Evolutionary conservation across 2,797 vertebrate species (phyloP).

Genomic region (Crenuchus spilurus): DNA sequence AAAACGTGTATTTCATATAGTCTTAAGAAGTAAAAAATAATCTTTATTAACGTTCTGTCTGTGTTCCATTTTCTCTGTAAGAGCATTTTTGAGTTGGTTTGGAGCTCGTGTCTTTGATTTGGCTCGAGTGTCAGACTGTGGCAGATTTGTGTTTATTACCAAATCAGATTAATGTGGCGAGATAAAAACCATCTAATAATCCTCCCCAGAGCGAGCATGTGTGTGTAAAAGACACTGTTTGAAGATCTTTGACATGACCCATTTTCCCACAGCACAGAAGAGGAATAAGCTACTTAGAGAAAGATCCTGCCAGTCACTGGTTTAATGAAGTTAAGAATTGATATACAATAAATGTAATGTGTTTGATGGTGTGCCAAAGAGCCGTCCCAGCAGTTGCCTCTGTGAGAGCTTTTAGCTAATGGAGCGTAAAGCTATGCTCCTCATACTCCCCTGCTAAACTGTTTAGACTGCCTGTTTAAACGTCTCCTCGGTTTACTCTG

Average conservation of each 20-base stretch:
- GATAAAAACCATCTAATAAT: background rate
- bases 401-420: background rate
- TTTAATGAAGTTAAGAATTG: constrained; percentile 1
- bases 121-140: background rate
- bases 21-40: too few species aligned
- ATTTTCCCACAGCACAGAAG: too few species aligned
- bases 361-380: background rate
- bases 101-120: too few species aligned
- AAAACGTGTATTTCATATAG: too few species aligned
- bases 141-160: background rate
- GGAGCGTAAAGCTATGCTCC: background rate
- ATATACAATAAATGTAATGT: background rate
- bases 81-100: too few species aligned
- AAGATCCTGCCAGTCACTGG: background rate
- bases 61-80: too few species aligned
- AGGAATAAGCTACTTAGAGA: background rate
- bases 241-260: background rate
- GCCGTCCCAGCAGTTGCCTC: background rate
- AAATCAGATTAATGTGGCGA: background rate
- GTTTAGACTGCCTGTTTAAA: background rate
- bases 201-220: background rate
- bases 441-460: background rate
- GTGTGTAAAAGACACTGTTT: background rate
- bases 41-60: too few species aligned
- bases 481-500: background rate